Evolutionary conservation across 2,888 invertebrate genomes (phyloP), one percentile per base, ranked within the genome.

Genomic region (Cremastobaeus sp.): DNA sequence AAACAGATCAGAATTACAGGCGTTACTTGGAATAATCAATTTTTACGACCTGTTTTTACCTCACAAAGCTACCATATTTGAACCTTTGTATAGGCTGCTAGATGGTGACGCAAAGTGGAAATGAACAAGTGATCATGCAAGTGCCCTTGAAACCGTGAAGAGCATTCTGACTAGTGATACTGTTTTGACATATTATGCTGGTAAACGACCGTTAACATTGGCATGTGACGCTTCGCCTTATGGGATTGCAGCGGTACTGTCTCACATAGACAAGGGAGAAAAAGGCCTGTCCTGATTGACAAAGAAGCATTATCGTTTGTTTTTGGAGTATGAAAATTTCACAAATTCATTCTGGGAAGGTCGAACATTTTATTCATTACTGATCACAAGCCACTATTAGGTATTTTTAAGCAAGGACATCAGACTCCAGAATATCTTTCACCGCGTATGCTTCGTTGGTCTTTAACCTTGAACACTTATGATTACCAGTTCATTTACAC

Each of bases 111-210:
- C 25, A 8, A 4, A 25, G 8, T 39, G 39, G 39, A 6, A 39
- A n/a, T 39, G 39, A 18, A 39, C 17, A 1, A 9, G 9, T 2
- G 9, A 18, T 1, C 39, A 39, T 18, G 11, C 8, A 2, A 2
- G 18, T 1, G 17, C 39, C 9, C 3, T 39, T n/a, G 3, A 17
- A 8, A 6, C 1, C 3, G n/a, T 17, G 1, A 39, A 18, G 9
- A 3, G 11, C 9, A 8, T 39, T n/a, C 11, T 39, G 18, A 18
- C 17, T 1, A 39, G 39, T 18, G 39, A 39, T 6, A 8, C 18
- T 8, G 17, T 39, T 1, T 12, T 39, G 17, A 39, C 18, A 6
- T 18, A 39, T 18, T 18, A 18, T 18, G 65, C 81, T 74, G 48
- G 66, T 18, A 20, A 17, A n/a, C 3, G 32, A n/a, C 17, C 47